Conservation (phyloP, 2,113 vertebrate genomes). For the Corythornis madagascariensis region DNA sequence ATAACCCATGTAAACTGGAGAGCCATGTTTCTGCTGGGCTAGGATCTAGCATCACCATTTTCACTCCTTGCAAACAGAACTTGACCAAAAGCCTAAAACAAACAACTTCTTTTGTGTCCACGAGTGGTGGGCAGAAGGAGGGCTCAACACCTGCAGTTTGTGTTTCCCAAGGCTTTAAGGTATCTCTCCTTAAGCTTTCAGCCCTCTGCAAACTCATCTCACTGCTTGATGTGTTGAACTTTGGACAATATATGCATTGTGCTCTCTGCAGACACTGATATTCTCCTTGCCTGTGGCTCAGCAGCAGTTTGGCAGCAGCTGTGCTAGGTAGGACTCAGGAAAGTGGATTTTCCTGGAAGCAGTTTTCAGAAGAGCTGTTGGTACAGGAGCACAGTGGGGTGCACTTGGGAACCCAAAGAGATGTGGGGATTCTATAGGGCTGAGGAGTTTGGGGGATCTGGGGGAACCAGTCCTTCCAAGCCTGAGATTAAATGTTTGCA, state of each 20-base stretch:
- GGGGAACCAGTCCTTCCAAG: not conserved
- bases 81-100: slow-evolving; percentile 14
- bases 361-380: not conserved
- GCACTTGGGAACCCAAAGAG: not conserved
- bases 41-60: not conserved
- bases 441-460: not conserved
- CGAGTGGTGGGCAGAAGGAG: not conserved
- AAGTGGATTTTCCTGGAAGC: not conserved
- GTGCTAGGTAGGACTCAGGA: not conserved
- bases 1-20: not conserved
- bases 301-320: not conserved
- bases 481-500: not conserved
- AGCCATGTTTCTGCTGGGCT: slow-evolving; percentile 19
- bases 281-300: not conserved
- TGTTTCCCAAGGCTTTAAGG: not conserved
- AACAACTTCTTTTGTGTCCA: not conserved
- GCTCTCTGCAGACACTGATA: not conserved
- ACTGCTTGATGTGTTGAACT: not conserved
- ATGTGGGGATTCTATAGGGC: not conserved
- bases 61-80: not conserved
- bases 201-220: not conserved
- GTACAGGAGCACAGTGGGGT: not conserved
- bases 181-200: not conserved
- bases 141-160: not conserved
- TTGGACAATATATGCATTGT: not conserved